Evolutionary conservation across 2,113 vertebrate genomes (phyloP).

Genomic region (Gavialis gangeticus): DNA sequence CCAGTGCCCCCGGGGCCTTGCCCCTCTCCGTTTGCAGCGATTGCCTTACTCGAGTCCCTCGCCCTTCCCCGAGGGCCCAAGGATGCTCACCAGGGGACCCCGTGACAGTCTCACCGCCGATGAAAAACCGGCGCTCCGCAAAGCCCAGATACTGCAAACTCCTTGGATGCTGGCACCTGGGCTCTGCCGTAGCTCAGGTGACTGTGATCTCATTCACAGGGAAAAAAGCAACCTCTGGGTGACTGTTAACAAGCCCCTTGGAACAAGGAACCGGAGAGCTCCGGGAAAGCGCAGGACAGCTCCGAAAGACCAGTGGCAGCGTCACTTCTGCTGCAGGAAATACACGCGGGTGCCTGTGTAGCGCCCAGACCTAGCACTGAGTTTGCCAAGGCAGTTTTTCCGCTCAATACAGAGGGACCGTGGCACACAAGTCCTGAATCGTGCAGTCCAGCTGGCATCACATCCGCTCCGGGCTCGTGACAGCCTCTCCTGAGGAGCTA

Average conservation of each 20-base stretch:
- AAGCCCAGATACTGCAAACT: neutral
- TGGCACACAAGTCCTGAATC: too few relatives aligned
- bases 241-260: too few relatives aligned
- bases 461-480: accelerated
- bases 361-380: too few relatives aligned
- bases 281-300: neutral
- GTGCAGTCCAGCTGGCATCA: too few relatives aligned
- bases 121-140: neutral
- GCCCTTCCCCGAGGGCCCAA: neutral
- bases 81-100: neutral
- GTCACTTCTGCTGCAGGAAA: accelerated
- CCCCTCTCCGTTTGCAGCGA: neutral
- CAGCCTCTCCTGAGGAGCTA: accelerated
- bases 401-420: neutral
- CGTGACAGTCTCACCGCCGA: neutral
- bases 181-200: too few relatives aligned
- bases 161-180: neutral
- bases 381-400: too few relatives aligned
- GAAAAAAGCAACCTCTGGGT: too few relatives aligned
- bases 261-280: too few relatives aligned
- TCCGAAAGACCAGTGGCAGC: accelerated
- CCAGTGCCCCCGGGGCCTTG: too few relatives aligned
- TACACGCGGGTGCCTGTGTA: neutral
- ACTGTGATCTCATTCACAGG: too few relatives aligned
- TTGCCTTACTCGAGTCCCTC: neutral